phyloP scores from a whole-genome alignment of 2,888 invertebrate genomes.

The Griposia aprilina region DNA sequence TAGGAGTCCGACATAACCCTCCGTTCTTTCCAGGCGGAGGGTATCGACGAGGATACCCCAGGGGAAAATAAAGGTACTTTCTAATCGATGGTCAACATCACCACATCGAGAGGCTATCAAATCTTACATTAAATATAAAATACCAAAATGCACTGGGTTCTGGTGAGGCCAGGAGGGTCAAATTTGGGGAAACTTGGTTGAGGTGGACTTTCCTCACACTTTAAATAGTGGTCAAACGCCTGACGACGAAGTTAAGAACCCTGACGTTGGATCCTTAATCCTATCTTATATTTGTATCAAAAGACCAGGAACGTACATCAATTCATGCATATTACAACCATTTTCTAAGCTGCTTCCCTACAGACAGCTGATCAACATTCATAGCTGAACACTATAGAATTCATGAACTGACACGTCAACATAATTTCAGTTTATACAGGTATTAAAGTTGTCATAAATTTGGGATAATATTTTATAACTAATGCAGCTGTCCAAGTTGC shows the following conservation, averaged over 20 bases:
- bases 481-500: slow-evolving; percentile 22
- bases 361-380: slow-evolving; percentile 26
- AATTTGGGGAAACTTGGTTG: too few relatives aligned
- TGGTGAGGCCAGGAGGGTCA: too few relatives aligned
- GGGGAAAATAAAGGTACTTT: background rate
- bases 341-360: background rate
- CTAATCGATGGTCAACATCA: slow-evolving; percentile 1
- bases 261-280: background rate
- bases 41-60: too few relatives aligned
- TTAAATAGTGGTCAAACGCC: too few relatives aligned
- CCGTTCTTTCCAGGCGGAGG: too few relatives aligned
- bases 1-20: too few relatives aligned
- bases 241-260: too few relatives aligned
- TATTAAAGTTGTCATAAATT: slow-evolving; percentile 77
- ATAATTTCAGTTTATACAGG: slow-evolving; percentile 79
- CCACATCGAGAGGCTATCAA: background rate
- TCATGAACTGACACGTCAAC: slow-evolving; percentile 81
- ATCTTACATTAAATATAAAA: background rate
- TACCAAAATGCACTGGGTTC: too few relatives aligned
- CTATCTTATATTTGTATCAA: background rate
- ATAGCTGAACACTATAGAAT: slow-evolving; percentile 49
- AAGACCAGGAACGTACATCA: background rate
- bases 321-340: background rate
- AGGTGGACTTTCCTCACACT: too few relatives aligned
- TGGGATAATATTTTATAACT: slow-evolving; percentile 74